Base-by-base conservation (phyloP, 1,140 invertebrate species). In the Notospermus geniculatus region DNA sequence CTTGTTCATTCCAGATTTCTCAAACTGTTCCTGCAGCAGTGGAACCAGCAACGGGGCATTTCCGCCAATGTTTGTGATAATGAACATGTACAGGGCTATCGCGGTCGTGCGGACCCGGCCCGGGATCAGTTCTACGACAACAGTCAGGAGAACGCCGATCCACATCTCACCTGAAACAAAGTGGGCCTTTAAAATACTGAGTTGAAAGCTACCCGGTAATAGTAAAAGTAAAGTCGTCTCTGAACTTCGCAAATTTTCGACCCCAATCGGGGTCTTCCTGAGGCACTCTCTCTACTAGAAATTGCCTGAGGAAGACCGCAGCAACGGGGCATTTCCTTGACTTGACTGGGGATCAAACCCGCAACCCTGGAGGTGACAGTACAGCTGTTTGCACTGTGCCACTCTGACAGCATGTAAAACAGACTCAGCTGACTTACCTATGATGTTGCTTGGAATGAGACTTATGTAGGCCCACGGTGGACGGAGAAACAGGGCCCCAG, bases 401-500 rank as follows among this genome's bases (percentile, higher is more conserved):
- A n/a, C n/a, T n/a, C n/a, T n/a, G n/a, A n/a, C n/a, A n/a, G n/a
- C n/a, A n/a, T 23, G 4, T 27, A 45, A 7, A n/a, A 23, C 36
- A 5, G 4, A 23, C 45, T 5, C 19, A 43, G 29, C 7, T 36
- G 36, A 43, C 36, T 77, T 68, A 76, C 79, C 79, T 65, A 80
- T 77, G 41, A 80, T 68, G 62, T 80, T 75, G 22, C 75, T 67
- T 41, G 78, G 78, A 29, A 80, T 78, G 36, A 79, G 73, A 61
- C 66, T 74, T 58, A 75, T 60, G 86, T 94, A 93, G 9, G 91
- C 90, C 83, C 88, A 88, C 0, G 91, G 83, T 0, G 92, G 91
- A 43, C 86, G 85, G 69, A 93, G 89, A 67, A 89, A 90, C 0
- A 96, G 88, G 2, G 92, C 92, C 13, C 92, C 91, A 72, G 93